Evolutionary conservation across 2,888 invertebrate genomes (phyloP).

Genomic region (Pharmacophagus antenor): DNA sequence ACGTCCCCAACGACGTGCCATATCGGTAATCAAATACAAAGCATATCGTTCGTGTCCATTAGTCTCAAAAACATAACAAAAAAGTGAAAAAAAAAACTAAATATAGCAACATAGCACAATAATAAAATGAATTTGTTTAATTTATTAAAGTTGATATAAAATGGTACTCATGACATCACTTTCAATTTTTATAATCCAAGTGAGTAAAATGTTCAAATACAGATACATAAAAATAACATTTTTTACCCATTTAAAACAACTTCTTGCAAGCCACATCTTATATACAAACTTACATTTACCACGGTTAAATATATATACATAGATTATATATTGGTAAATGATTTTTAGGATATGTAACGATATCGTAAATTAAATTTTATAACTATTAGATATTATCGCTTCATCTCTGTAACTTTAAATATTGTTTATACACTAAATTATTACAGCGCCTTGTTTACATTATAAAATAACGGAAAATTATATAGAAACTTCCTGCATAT

Average conservation of each 20-base stretch:
- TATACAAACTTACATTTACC: too few relatives aligned
- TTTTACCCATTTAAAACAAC: too few relatives aligned
- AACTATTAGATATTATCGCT: background rate
- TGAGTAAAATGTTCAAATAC: too few relatives aligned
- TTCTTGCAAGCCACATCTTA: too few relatives aligned
- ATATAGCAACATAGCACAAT: background rate
- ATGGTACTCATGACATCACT: background rate
- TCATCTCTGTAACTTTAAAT: background rate
- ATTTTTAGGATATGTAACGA: background rate
- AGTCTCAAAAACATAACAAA: background rate
- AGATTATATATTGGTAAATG: background rate
- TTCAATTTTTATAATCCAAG: background rate
- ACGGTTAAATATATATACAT: too few relatives aligned
- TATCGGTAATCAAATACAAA: slow-evolving; percentile 20
- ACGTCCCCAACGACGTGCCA: slow-evolving; percentile 22
- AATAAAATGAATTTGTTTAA: background rate
- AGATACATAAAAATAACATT: too few relatives aligned
- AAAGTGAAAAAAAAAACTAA: too few relatives aligned
- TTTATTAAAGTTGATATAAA: background rate
- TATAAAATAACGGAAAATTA: background rate
- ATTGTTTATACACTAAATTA: background rate
- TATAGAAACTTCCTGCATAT: background rate
- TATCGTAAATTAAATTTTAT: background rate
- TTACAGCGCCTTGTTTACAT: background rate
- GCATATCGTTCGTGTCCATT: slow-evolving; percentile 10